phyloP scores from a whole-genome alignment of 2,797 vertebrate species.

The Argyrosomus regius region DNA sequence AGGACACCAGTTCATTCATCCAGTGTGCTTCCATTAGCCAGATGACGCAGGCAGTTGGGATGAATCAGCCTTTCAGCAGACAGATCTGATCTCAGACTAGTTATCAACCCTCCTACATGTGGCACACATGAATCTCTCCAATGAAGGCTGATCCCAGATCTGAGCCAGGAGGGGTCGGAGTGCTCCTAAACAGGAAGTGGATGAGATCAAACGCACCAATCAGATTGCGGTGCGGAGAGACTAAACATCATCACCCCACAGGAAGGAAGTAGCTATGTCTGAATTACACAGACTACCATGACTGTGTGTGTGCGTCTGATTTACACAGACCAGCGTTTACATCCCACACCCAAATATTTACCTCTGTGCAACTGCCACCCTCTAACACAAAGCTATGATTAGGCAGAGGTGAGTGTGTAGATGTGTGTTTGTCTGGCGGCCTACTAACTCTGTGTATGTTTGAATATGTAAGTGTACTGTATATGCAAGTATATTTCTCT shows the following conservation, averaged over 20 bases:
- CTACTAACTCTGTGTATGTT: constrained; percentile 51
- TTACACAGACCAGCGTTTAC: constrained; percentile 76
- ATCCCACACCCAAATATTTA: constrained; percentile 84
- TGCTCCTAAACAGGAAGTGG: constrained; percentile 74
- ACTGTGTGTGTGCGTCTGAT: constrained; percentile 53
- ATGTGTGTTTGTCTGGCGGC: constrained; percentile 65
- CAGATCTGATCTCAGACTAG: constrained; percentile 59
- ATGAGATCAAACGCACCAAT: constrained; percentile 82
- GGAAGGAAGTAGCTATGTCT: constrained; percentile 86
- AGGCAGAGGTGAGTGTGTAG: constrained; percentile 55
- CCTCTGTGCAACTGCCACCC: constrained; percentile 72
- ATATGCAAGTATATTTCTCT: constrained; percentile 34
- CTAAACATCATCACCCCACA: constrained; percentile 89
- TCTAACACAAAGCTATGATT: constrained; percentile 75
- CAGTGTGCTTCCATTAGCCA: constrained; percentile 4
- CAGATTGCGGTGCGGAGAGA: constrained; percentile 81
- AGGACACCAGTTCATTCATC: constrained; percentile 29
- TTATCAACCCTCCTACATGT: constrained; percentile 61
- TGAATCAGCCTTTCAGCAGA: constrained; percentile 53
- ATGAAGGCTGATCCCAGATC: constrained; percentile 66
- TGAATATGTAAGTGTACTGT: constrained; percentile 40
- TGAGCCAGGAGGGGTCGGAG: constrained; percentile 39
- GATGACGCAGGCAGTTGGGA: constrained; percentile 51
- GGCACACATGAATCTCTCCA: constrained; percentile 22
- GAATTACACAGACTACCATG: constrained; percentile 77